A percentile compares a stretch with the other conserved stretches of the same genome.
Evolutionary conservation across 2,888 invertebrate genomes (phyloP).

Genomic region (Drosophila emarginata): DNA sequence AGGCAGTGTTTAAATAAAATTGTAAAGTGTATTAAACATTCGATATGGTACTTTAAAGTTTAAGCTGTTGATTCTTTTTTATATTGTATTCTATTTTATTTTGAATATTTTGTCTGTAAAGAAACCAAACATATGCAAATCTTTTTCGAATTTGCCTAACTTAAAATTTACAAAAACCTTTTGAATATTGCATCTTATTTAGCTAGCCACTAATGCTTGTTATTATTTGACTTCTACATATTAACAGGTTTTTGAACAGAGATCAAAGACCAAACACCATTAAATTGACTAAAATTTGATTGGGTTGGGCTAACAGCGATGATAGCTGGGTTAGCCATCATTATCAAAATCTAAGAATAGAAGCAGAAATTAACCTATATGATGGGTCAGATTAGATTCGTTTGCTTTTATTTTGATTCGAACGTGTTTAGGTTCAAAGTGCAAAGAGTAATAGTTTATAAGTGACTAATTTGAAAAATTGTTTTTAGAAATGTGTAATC

Average conservation of each 20-base stretch:
- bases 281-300: constrained; percentile 16
- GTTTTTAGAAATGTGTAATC: constrained; percentile 14
- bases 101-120: background rate
- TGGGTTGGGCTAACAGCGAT: constrained; percentile 10
- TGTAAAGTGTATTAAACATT: background rate
- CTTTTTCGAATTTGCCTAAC: background rate
- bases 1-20: too few species aligned
- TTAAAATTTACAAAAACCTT: constrained; percentile 1
- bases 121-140: constrained; percentile 6
- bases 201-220: background rate
- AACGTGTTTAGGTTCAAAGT: constrained; percentile 30
- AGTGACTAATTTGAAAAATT: constrained; percentile 19
- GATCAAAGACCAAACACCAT: constrained; percentile 35
- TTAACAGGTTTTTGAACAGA: constrained; percentile 33
- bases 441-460: constrained; percentile 28
- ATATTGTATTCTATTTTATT: background rate
- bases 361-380: background rate
- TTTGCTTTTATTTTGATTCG: background rate
- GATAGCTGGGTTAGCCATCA: constrained; percentile 17
- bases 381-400: constrained; percentile 34
- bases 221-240: background rate
- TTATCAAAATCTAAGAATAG: constrained; percentile 21
- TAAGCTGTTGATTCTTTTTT: background rate
- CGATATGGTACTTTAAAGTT: background rate
- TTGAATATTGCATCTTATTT: background rate